phyloP scores from a whole-genome alignment of 2,888 invertebrate genomes.

The Phragmatobia fuliginosa region DNA sequence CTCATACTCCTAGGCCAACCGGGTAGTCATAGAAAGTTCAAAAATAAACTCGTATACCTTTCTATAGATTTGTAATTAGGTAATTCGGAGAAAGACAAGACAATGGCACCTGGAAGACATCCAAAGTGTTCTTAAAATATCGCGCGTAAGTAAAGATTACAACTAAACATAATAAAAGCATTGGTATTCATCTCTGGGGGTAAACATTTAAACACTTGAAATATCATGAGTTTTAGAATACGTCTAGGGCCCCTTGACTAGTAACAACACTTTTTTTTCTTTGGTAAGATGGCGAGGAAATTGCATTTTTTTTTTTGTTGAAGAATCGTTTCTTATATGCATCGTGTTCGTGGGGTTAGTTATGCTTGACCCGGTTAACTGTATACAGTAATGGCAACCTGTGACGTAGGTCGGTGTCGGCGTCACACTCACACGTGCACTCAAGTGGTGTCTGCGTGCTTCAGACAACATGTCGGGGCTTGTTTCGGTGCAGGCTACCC shows the following conservation, averaged over 20 bases:
- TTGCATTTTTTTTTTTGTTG: neutral
- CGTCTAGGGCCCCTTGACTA: neutral
- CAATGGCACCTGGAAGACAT: no score
- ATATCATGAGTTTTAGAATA: no score
- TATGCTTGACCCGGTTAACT: neutral
- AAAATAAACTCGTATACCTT: neutral
- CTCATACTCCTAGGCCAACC: no score
- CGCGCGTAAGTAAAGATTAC: no score
- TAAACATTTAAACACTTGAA: no score
- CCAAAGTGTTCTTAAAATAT: no score
- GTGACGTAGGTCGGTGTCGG: neutral
- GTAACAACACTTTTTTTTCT: no score
- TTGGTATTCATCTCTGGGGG: no score
- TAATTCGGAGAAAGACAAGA: no score
- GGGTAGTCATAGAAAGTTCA: neutral
- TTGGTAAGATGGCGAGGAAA: neutral
- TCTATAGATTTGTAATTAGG: no score
- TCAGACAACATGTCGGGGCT: constrained; percentile 9
- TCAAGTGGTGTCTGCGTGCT: constrained; percentile 18
- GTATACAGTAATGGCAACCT: neutral
- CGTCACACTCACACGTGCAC: constrained; percentile 12
- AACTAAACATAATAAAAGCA: no score
- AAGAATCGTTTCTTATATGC: neutral
- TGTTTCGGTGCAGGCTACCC: constrained; percentile 8
- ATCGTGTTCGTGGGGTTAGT: neutral